A percentile compares a stretch with the other conserved stretches of the same genome.
Evolutionary conservation across 2,113 vertebrate genomes (phyloP).

Genomic region (Erythrocercus mccallii): DNA sequence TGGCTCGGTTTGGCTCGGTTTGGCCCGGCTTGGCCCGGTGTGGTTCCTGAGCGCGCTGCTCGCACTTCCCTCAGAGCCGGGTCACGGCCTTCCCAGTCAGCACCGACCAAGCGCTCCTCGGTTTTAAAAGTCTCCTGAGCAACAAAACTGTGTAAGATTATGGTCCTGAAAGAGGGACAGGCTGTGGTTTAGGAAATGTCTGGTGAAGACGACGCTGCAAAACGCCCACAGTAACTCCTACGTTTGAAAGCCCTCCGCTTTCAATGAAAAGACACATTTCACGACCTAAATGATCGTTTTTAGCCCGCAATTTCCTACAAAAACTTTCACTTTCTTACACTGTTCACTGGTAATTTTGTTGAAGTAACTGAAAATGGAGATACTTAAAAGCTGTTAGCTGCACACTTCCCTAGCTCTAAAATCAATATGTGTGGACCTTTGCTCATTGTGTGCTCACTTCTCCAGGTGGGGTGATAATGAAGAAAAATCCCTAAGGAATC

Average conservation of each 20-base stretch:
- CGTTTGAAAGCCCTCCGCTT: constrained; percentile 40
- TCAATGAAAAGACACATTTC: constrained; percentile 50
- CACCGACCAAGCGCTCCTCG: background rate
- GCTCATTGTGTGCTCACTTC: constrained; percentile 24
- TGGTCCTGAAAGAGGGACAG: background rate
- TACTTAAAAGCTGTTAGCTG: constrained; percentile 61
- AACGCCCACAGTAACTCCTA: background rate
- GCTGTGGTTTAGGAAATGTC: constrained; percentile 12
- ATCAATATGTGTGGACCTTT: constrained; percentile 44
- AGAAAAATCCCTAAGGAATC: constrained; percentile 53
- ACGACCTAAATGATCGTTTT: constrained; percentile 34
- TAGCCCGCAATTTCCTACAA: constrained; percentile 49
- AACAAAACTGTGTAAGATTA: background rate
- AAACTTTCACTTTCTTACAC: constrained; percentile 58
- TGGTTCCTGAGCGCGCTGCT: background rate
- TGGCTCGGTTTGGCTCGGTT: background rate
- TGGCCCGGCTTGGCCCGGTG: background rate
- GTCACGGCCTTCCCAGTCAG: background rate
- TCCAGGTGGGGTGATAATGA: constrained; percentile 41
- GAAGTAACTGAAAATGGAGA: constrained; percentile 68
- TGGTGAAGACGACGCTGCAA: background rate
- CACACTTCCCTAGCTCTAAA: constrained; percentile 38
- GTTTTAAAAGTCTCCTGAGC: background rate
- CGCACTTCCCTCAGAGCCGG: background rate
- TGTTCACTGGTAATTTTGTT: constrained; percentile 61